These are phyloP conservation scores for Acanthoscelides obtectus DNA, from an alignment of 2,888 invertebrate species.

Conservation along the genomic window DNA sequence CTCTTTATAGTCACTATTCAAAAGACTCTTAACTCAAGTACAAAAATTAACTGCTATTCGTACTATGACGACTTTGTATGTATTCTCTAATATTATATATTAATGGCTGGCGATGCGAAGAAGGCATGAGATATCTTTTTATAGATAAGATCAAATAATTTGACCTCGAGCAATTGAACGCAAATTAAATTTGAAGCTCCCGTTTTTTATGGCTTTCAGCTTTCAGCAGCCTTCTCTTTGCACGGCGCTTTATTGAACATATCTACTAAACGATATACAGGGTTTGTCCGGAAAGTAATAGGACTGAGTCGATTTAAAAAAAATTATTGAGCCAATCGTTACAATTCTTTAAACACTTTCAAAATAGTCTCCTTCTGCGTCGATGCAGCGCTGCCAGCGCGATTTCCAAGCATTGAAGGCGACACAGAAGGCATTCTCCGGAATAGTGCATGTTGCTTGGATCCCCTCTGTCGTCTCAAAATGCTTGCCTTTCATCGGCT, in stretches of 20 bases:
- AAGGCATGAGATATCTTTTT: background rate
- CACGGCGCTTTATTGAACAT: background rate
- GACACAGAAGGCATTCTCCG: too few relatives aligned
- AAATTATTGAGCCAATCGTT: too few relatives aligned
- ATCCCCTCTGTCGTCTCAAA: too few relatives aligned
- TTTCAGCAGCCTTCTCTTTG: background rate
- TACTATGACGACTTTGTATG: background rate
- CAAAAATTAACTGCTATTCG: background rate
- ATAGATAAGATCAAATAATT: background rate
- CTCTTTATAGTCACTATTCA: background rate
- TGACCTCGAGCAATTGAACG: background rate
- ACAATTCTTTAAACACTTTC: too few relatives aligned
- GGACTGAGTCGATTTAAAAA: too few relatives aligned
- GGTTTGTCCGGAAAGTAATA: background rate
- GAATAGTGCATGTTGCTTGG: too few relatives aligned
- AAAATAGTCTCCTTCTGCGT: too few relatives aligned
- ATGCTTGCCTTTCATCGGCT: too few relatives aligned
- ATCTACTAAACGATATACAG: background rate
- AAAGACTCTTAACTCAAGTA: background rate
- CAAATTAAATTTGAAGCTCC: background rate
- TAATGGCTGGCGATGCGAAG: background rate
- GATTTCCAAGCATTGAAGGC: too few relatives aligned
- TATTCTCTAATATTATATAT: background rate
- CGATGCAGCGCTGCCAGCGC: too few relatives aligned
- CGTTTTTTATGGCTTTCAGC: background rate